Conservation (phyloP, 2,113 vertebrate genomes). For the Xenus cinereus region DNA sequence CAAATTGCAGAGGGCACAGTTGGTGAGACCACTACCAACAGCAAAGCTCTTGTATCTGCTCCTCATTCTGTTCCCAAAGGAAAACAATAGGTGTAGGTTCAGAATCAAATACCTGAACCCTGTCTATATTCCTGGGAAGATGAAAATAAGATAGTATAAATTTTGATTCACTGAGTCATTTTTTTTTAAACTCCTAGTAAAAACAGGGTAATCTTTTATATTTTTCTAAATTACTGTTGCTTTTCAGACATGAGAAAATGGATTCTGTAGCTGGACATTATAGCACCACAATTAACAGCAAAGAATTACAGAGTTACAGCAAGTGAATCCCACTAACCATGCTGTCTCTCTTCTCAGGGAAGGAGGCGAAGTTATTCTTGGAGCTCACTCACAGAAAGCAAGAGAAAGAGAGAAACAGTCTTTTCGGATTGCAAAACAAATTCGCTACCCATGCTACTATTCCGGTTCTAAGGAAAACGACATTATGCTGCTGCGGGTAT, state of each 20-base stretch:
- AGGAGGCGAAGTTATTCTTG: constrained; percentile 7
- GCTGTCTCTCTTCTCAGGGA: constrained; percentile 9
- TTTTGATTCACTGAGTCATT: not conserved
- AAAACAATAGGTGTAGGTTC: not conserved
- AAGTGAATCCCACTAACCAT: not conserved
- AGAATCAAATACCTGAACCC: not conserved
- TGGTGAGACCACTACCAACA: not conserved
- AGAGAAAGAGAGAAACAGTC: not conserved
- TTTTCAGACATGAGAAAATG: not conserved
- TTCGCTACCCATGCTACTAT: not conserved
- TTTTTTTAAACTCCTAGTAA: not conserved
- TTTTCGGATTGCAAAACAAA: not conserved
- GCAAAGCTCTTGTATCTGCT: not conserved
- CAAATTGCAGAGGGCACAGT: not conserved
- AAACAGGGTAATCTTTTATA: not conserved
- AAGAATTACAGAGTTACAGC: not conserved
- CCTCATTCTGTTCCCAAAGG: not conserved
- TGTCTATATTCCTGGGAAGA: not conserved
- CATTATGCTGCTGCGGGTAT: constrained; percentile 73
- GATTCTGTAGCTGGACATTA: not conserved
- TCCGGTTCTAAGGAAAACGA: fast-evolving
- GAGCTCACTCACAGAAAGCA: constrained; percentile 34
- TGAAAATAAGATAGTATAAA: not conserved
- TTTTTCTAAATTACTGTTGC: not conserved
- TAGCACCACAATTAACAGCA: not conserved